Percentiles rank a stretch among this genome's conserved stretches.
Conservation (phyloP, 2,113 vertebrate species). For the Pedionomus torquatus region DNA sequence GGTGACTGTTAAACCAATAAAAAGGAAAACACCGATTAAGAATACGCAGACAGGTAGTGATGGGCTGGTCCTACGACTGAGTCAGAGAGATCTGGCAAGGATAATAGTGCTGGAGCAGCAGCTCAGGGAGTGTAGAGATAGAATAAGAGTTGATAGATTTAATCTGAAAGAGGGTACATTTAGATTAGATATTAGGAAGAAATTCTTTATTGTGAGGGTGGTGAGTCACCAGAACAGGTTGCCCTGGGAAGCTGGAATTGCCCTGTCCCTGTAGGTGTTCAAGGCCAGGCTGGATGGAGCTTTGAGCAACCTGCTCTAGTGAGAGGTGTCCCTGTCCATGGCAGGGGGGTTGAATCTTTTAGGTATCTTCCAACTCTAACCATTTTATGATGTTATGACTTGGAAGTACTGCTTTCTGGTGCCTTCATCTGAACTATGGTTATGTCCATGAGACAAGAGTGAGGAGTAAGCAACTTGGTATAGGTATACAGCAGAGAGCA, state of each 20-base stretch:
- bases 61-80: not conserved
- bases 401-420: not conserved
- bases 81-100: not conserved
- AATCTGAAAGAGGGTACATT: not conserved
- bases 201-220: not conserved
- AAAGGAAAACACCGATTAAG: not conserved
- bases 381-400: not conserved
- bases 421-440: not conserved
- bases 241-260: not conserved
- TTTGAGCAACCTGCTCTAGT: not conserved
- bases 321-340: not conserved
- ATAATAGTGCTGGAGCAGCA: not conserved
- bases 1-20: not conserved
- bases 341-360: not conserved
- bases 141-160: not conserved
- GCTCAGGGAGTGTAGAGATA: not conserved
- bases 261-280: not conserved
- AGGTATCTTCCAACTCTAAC: not conserved
- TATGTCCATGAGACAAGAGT: rapidly evolving
- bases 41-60: not conserved
- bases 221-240: not conserved
- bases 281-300: not conserved
- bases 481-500: not conserved
- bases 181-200: not conserved
- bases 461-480: not conserved